Percentiles rank a stretch among this genome's conserved stretches.
Conservation (phyloP, 2,113 vertebrate species). For the Dunckerocampus dactyliophorus region DNA sequence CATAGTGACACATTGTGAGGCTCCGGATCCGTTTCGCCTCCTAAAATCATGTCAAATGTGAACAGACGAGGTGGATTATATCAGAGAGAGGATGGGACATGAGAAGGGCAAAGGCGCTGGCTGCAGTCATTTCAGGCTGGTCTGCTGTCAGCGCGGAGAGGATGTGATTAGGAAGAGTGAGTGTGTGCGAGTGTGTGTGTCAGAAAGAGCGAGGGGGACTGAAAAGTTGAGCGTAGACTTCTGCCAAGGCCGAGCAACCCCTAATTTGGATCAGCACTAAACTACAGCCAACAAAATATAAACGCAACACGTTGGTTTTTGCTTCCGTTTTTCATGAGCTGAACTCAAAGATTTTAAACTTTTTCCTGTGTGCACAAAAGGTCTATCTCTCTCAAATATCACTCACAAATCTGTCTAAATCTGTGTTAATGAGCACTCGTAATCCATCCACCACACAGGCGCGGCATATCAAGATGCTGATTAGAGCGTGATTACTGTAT, state of each 20-base stretch:
- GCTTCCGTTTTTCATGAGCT: no score
- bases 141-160: neutral
- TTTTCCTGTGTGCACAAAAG: no score
- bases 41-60: neutral
- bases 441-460: no score
- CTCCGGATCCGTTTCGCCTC: slow-evolving; percentile 6
- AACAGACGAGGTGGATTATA: slow-evolving; percentile 5
- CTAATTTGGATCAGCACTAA: no score
- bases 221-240: neutral
- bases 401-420: no score
- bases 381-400: no score
- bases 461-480: no score
- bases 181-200: neutral
- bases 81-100: slow-evolving; percentile 13
- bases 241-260: neutral
- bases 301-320: no score
- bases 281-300: neutral
- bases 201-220: neutral
- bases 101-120: slow-evolving; percentile 32
- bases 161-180: slow-evolving; percentile 9
- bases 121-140: slow-evolving; percentile 21
- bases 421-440: no score
- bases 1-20: slow-evolving; percentile 6
- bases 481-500: no score
- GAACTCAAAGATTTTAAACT: no score